These are phyloP conservation scores for Brotula barbata DNA, from an alignment of 2,797 vertebrate genomes.

Conservation along the genomic window DNA sequence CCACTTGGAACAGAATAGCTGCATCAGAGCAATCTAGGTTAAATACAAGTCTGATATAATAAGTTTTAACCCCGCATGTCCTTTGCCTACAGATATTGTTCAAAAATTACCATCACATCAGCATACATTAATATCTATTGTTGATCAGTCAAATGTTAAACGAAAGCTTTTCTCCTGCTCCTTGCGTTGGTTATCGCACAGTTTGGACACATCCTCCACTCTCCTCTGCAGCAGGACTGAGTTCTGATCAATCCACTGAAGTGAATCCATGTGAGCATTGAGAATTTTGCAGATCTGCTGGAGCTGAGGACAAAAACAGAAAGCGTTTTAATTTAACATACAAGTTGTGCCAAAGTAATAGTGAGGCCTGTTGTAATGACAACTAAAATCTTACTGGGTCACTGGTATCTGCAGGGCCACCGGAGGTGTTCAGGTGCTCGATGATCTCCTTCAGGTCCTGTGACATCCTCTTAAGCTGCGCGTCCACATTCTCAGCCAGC, in stretches of 20 bases:
- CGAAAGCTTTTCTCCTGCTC: slow-evolving; percentile 93
- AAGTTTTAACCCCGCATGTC: neutral
- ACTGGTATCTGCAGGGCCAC: slow-evolving; percentile 81
- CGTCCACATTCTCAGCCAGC: slow-evolving; percentile 90
- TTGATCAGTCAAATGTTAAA: slow-evolving; percentile 84
- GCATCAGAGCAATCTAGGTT: neutral
- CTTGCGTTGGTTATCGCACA: slow-evolving; percentile 90
- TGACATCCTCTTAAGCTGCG: slow-evolving; percentile 90
- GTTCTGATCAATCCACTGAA: slow-evolving; percentile 93
- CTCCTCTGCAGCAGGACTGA: slow-evolving; percentile 92
- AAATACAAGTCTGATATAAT: slow-evolving; percentile 7
- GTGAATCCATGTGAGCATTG: slow-evolving; percentile 91
- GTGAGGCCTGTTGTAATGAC: too few species aligned
- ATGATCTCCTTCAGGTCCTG: slow-evolving; percentile 93
- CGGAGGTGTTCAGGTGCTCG: slow-evolving; percentile 87
- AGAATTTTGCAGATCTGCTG: slow-evolving; percentile 93
- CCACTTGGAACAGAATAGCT: neutral
- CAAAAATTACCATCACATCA: neutral
- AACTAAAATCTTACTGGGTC: slow-evolving; percentile 79
- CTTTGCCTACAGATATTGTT: too few species aligned
- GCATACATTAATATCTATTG: neutral
- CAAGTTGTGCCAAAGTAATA: neutral
- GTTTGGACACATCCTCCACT: slow-evolving; percentile 92
- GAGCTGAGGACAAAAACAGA: slow-evolving; percentile 74
- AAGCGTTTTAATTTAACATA: neutral